These are phyloP conservation scores for Polydesmus complanatus DNA, from an alignment of 2,888 invertebrate species.

Conservation along the genomic window DNA sequence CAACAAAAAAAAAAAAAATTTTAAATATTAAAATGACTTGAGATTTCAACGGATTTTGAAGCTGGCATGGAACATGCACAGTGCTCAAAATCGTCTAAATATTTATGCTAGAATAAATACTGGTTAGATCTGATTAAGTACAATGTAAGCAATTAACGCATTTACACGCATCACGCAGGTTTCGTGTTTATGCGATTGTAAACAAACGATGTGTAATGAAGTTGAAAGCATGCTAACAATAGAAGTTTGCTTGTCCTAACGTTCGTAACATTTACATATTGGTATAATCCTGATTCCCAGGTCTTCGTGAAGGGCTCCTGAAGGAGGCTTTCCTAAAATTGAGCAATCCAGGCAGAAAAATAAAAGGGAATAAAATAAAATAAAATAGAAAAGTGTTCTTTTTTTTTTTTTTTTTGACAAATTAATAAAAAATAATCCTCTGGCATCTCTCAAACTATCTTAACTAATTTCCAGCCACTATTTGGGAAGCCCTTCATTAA, in stretches of 20 bases:
- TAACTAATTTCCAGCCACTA: no score
- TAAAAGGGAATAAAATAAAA: no score
- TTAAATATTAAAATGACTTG: background rate
- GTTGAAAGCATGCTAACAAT: no score
- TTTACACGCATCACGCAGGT: background rate
- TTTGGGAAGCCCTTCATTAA: no score
- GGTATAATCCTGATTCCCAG: conserved; percentile 10
- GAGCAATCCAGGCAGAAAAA: background rate
- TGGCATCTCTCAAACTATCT: no score
- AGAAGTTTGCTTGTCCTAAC: no score
- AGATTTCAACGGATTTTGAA: background rate
- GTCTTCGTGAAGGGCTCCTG: conserved; percentile 11
- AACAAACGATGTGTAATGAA: no score
- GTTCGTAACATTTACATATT: background rate
- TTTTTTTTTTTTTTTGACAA: no score
- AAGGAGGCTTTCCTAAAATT: background rate
- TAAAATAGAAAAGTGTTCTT: no score
- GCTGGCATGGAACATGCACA: background rate
- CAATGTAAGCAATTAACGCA: background rate
- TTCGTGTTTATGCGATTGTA: no score
- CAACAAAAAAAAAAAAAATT: background rate
- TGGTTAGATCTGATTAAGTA: background rate
- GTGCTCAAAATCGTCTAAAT: background rate
- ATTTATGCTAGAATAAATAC: background rate
- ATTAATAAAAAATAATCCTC: no score